Evolutionary conservation across 2,797 vertebrate genomes (phyloP), one percentile per base, ranked within the genome.

Genomic region (Xerus rutilus): DNA sequence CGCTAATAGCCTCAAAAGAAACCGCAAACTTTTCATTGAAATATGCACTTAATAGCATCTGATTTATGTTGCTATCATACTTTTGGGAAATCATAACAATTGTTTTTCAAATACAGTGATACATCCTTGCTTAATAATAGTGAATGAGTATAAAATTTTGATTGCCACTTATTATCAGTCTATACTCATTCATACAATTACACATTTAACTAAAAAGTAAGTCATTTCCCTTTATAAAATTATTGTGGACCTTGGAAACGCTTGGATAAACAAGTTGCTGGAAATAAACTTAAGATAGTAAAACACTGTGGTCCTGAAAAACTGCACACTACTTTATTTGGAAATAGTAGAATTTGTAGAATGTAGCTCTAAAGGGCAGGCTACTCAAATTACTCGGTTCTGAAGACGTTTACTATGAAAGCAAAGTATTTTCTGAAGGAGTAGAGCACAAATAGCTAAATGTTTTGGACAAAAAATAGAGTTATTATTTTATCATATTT

Each of bases 381-480:
- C 20, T 96, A 57, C 96, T 96, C 0, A 76, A 96, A 96, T 90
- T 32, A 65, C 21, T 86, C 91, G 0, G 25, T 97, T 96, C 97
- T 94, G 76, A 97, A 97, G 96, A 96, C 73, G 96, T 52, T 47
- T 95, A 96, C n/a, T 97, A 93, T 78, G 49, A 93, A 91, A 96
- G 92, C 94, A 76, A 97, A 96, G 78, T 96, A 97, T 97, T 98
- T 97, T 96, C 94, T 97, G 96, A 97, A 96, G 96, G 83, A 97
- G 86, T 32, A 35, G 88, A 96, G 69, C 28, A 96, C 89, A 98
- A 97, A 96, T 92, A 64, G 52, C 77, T 85, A 76, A 86, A 89
- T 95, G 67, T 93, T 97, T 97, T 65, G 45, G 32, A 79, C 69
- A 90, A 96, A 96, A 97, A 97, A 96, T 90, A 91, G 85, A 97